Evolutionary conservation across 2,113 vertebrate species (phyloP), one percentile per base, ranked within the genome.

Genomic region (Camelus dromedarius): DNA sequence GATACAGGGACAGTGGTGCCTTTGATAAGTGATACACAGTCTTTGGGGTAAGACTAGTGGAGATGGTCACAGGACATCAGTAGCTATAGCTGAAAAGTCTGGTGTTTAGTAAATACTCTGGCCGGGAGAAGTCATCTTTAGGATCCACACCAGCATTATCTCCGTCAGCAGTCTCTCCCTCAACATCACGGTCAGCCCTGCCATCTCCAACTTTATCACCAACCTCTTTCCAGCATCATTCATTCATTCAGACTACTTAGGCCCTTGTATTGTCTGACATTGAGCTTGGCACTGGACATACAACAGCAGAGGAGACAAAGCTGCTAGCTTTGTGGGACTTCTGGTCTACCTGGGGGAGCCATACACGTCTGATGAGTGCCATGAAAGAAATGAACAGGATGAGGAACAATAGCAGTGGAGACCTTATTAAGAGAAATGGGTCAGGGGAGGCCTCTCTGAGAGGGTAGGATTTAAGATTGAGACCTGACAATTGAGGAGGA

Each of bases 111-210:
- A 46, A 24, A n/a, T 14, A 18, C 28, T 13, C 8, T 30, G 72
- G 77, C 54, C 66, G 48, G 64, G 35, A 50, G 35, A 70, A 24
- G 15, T 60, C 35, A 11, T 50, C 48, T 52, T 48, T 60, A 24
- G 28, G 22, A 20, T 24, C 67, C 46, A 14, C 20, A 16, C 64
- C 52, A 38, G 72, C 66, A 56, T 72, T 50, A 0, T 42, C n/a
- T 28, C 35, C 26, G 2, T 67, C 22, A 11, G 26, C 84, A 28
- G 7, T 10, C 1, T 46, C 60, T 83, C 50, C 82, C 30, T 58
- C 73, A 8, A 50, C 19, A 1, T 62, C 85, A 35, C 30, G 0
- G 2, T 3, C 54, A 18, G 1, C 19, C 20, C 50, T 11, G 4
- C 35, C 50, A 6, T 6, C 69, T 46, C 81, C 28, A 14, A 35